phyloP scores from a whole-genome alignment of 2,797 vertebrate genomes.

The Enteromius anoplus region DNA sequence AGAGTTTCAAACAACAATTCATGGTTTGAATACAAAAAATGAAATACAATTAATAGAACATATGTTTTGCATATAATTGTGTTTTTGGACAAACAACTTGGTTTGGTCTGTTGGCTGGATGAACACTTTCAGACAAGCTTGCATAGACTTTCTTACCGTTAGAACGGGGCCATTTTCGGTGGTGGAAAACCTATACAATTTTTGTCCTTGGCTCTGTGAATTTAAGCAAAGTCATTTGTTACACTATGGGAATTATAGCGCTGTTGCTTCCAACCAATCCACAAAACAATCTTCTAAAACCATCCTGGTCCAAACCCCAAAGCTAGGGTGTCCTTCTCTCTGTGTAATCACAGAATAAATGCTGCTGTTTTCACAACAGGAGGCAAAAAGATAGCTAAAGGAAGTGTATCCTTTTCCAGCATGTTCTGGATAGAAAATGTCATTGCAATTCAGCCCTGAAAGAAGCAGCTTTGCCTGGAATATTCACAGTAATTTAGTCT shows the following conservation, averaged over 20 bases:
- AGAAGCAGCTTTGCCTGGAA: constrained; percentile 37
- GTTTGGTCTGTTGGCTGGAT: background rate
- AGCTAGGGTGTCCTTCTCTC: constrained; percentile 13
- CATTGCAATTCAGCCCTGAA: constrained; percentile 52
- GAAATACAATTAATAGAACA: background rate
- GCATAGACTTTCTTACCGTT: background rate
- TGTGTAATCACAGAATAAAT: constrained; percentile 32
- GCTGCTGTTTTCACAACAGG: constrained; percentile 22
- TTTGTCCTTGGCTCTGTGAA: constrained; percentile 2
- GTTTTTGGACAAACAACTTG: background rate
- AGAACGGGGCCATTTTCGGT: background rate
- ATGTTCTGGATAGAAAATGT: constrained; percentile 55
- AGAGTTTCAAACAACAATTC: background rate
- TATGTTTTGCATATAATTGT: background rate
- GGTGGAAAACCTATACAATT: background rate
- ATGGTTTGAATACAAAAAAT: background rate
- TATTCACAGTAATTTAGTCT: constrained; percentile 41
- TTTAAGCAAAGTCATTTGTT: constrained; percentile 19
- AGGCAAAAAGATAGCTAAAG: constrained; percentile 42
- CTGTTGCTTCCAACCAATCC: constrained; percentile 29
- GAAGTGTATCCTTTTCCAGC: constrained; percentile 48
- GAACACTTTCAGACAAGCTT: background rate
- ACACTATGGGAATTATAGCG: constrained; percentile 30
- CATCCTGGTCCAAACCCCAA: constrained; percentile 40
- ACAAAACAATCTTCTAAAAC: constrained; percentile 38